Evolutionary conservation across 2,113 vertebrate genomes (phyloP).

Genomic region (Nibea coibor): DNA sequence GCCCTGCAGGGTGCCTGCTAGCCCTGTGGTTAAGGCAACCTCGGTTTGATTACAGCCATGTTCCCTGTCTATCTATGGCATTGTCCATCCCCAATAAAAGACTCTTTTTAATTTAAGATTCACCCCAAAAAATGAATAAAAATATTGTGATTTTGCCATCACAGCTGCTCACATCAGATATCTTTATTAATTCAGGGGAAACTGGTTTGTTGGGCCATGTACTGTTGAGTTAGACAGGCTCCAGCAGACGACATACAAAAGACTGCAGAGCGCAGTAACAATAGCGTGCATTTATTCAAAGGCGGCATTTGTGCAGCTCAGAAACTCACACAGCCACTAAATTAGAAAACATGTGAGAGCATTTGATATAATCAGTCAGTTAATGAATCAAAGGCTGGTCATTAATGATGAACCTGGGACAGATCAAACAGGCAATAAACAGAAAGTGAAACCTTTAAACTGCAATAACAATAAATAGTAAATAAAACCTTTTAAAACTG

Average conservation of each 20-base stretch:
- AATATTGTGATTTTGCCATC: not conserved
- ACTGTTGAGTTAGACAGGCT: not conserved
- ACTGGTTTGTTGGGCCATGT: not conserved
- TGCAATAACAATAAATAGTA: not conserved
- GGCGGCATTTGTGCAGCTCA: accelerated
- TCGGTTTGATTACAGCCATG: not conserved
- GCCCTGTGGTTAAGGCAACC: not conserved
- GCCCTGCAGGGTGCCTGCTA: not conserved
- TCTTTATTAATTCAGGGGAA: conserved; percentile 6
- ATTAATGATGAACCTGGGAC: not conserved
- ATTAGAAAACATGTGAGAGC: not conserved
- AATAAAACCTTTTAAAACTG: not conserved
- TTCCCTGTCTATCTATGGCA: not conserved
- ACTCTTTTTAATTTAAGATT: not conserved
- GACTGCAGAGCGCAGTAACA: not conserved
- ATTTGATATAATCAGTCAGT: not conserved
- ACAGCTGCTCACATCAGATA: not conserved
- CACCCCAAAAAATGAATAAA: not conserved
- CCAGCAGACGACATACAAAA: not conserved
- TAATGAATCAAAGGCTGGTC: not conserved
- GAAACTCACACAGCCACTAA: not conserved
- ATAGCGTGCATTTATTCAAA: not conserved
- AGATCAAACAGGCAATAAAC: not conserved
- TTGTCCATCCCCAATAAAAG: not conserved
- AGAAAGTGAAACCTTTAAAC: not conserved